Evolutionary conservation across 1,140 invertebrate genomes (phyloP), one percentile per base, ranked within the genome.

Genomic region (Drosophila obscura): DNA sequence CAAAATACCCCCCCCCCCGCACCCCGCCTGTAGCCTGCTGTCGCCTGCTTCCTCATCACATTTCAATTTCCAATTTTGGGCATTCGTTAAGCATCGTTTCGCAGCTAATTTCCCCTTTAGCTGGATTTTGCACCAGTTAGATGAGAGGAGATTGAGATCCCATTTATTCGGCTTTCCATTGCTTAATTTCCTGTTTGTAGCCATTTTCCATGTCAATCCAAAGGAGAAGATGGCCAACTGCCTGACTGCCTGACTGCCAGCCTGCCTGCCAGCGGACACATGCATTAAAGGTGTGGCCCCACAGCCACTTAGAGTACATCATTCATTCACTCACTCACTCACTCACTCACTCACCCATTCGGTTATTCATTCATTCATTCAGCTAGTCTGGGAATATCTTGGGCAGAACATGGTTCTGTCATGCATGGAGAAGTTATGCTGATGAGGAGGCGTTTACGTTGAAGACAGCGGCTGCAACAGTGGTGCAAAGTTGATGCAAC

Each of bases 131-230:
- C 68, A 66, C 51, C 73, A 87, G 58, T 81, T 87, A 75, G 76
- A 80, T 85, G 57, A 53, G 66, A 58, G 57, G 60, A 66, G 61
- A 55, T 62, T 22, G 19, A 16, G 64, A 69, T 79, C 55, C 72
- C 19, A 19, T 19, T 19, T 19, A 65, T 69, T 60, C 75, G 71
- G 76, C 76, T 76, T 78, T 72, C 35, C 35, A 39, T 8, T 87
- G 63, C 78, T 78, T 88, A 87, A 87, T 87, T 87, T 87, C 82
- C 82, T 88, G 82, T 87, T 39, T 78, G 85, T 52, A 82, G 82
- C 82, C 79, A 87, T 87, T 82, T 87, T 82, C 82, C 68, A 53
- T 53, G 59, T 73, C 72, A 77, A 73, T 58, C 65, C 64, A 45
- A 69, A 58, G 45, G 52, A 35, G 79, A 87, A 88, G 81, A 88